Percentiles rank a stretch among this genome's conserved stretches.
Conservation (phyloP, 2,113 vertebrate genomes). For the Ivindomyrus marchei region DNA sequence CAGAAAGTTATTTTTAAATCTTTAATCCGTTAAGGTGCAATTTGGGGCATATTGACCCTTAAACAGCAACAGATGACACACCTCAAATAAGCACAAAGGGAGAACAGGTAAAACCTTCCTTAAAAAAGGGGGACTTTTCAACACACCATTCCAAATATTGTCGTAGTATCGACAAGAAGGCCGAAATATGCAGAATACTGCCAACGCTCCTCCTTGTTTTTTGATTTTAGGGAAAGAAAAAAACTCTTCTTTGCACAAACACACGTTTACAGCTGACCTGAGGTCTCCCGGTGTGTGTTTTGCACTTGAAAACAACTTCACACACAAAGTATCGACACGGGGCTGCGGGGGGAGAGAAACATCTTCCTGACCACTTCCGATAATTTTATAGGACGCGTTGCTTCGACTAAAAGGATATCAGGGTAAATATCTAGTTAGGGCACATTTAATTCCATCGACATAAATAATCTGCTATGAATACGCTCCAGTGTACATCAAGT, state of each 20-base stretch:
- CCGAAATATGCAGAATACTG: slow-evolving; percentile 34
- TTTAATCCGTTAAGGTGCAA: slow-evolving; percentile 14
- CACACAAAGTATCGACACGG: slow-evolving; percentile 50
- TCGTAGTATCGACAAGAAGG: not conserved
- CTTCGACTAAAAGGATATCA: slow-evolving; percentile 32
- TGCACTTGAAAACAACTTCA: slow-evolving; percentile 52
- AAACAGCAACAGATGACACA: not conserved
- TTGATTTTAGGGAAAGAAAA: slow-evolving; percentile 40
- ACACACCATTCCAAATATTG: not conserved
- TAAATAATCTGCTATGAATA: slow-evolving; percentile 35
- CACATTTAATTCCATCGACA: slow-evolving; percentile 32
- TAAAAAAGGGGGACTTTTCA: not conserved
- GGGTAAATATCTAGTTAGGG: slow-evolving; percentile 35
- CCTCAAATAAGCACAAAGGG: not conserved
- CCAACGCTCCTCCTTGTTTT: slow-evolving; percentile 16
- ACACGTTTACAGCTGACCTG: slow-evolving; percentile 48
- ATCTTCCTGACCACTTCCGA: slow-evolving; percentile 35
- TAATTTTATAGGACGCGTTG: slow-evolving; percentile 38
- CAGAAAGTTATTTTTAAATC: not conserved
- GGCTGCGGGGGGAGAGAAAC: slow-evolving; percentile 19
- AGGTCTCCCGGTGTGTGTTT: slow-evolving; percentile 53
- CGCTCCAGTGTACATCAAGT: slow-evolving; percentile 43
- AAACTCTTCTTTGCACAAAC: slow-evolving; percentile 34
- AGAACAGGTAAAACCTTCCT: not conserved
- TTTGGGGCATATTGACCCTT: not conserved